Evolutionary conservation across 2,797 vertebrate species (phyloP).

Genomic region (Danio kyathit): DNA sequence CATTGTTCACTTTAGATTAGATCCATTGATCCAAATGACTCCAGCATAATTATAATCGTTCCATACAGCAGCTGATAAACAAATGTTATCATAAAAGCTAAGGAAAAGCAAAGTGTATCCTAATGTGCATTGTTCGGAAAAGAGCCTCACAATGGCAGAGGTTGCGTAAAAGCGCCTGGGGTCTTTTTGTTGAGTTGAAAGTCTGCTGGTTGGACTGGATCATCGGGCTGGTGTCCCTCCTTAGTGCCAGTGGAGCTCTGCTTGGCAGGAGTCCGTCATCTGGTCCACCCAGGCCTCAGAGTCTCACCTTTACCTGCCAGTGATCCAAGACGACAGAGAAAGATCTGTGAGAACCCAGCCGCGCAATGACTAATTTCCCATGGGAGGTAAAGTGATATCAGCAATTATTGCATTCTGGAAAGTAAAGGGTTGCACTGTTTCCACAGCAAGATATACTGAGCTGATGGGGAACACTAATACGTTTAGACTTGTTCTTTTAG

Average conservation of each 20-base stretch:
- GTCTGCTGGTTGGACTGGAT: slow-evolving; percentile 6
- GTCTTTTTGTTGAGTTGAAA: slow-evolving; percentile 27
- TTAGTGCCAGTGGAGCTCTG: slow-evolving; percentile 21
- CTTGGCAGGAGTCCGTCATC: slow-evolving; percentile 45
- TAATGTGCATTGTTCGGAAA: not conserved
- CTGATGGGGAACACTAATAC: not conserved
- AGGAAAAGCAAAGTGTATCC: slow-evolving; percentile 11
- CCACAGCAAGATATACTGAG: slow-evolving; percentile 31
- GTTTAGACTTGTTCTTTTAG: not conserved
- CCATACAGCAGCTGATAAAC: slow-evolving; percentile 17
- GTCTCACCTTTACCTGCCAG: slow-evolving; percentile 51
- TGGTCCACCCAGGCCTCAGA: slow-evolving; percentile 38
- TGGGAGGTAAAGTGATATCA: slow-evolving; percentile 63
- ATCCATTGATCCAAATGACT: slow-evolving; percentile 22
- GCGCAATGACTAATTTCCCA: slow-evolving; percentile 58
- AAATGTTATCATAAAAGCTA: not conserved
- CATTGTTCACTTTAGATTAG: slow-evolving; percentile 17
- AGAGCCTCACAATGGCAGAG: not conserved
- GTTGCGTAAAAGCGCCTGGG: not conserved
- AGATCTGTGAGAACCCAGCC: slow-evolving; percentile 38
- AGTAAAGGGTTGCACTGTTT: slow-evolving; percentile 42
- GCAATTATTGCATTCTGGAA: slow-evolving; percentile 53
- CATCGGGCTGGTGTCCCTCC: slow-evolving; percentile 27
- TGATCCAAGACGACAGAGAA: slow-evolving; percentile 46
- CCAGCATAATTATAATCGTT: not conserved